These are phyloP conservation scores for Procapra przewalskii DNA, from an alignment of 2,113 vertebrate species.

Conservation along the genomic window DNA sequence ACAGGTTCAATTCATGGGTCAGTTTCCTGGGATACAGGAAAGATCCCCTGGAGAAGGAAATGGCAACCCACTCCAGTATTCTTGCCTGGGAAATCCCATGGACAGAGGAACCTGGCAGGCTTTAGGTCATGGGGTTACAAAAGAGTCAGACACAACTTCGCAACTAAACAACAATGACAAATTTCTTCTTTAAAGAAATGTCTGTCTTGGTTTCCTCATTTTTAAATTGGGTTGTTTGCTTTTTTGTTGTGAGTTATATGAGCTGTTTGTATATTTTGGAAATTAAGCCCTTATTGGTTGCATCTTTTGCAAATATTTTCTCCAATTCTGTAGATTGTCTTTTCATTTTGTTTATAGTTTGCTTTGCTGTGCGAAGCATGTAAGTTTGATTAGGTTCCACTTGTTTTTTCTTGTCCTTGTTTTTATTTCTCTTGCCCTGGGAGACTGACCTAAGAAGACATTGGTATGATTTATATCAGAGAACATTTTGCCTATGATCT, in stretches of 20 bases:
- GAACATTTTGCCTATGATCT: neutral
- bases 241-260: neutral
- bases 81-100: neutral
- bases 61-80: neutral
- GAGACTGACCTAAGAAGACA: neutral
- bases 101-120: neutral
- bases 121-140: neutral
- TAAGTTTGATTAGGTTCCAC: neutral
- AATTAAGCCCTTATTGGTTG: neutral
- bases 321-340: neutral
- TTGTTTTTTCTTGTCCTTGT: neutral
- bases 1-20: neutral
- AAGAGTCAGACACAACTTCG: neutral
- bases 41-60: neutral
- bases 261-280: neutral
- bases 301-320: neutral
- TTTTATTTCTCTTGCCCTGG: neutral
- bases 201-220: neutral
- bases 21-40: neutral
- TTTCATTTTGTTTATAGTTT: neutral
- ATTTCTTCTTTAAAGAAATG: neutral
- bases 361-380: neutral
- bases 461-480: neutral
- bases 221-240: neutral
- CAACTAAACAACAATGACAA: neutral